phyloP scores from a whole-genome alignment of 64 coral and sea anemone genomes.

The Pocillopora verrucosa region DNA sequence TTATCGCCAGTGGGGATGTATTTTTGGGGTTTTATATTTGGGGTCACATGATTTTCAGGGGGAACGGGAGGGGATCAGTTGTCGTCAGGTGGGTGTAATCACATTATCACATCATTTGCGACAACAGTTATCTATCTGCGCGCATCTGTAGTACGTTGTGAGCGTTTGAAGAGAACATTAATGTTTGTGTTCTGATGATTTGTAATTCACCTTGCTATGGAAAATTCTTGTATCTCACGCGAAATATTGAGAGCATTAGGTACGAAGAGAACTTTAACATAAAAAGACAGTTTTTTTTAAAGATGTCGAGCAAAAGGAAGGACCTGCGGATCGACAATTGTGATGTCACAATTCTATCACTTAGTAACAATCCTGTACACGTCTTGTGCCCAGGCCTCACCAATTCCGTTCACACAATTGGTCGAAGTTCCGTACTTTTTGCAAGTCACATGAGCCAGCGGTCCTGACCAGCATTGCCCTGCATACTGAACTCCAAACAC shows the following conservation, averaged over 20 bases:
- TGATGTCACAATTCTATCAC: not conserved
- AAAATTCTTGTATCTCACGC: not conserved
- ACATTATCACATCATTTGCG: too few relatives aligned
- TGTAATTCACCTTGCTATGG: too few relatives aligned
- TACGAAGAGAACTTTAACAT: not conserved
- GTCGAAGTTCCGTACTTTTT: slow-evolving; percentile 32
- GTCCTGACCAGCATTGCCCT: slow-evolving; percentile 37
- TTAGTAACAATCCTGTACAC: slow-evolving; percentile 46
- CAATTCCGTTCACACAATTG: slow-evolving; percentile 31
- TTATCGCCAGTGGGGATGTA: too few relatives aligned
- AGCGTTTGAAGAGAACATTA: too few relatives aligned
- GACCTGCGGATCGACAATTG: not conserved
- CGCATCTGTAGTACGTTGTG: too few relatives aligned
- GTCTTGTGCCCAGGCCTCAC: slow-evolving; percentile 43
- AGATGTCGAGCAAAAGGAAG: not conserved
- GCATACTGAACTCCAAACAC: slow-evolving; percentile 47
- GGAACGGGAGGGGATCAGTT: too few relatives aligned
- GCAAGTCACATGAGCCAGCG: slow-evolving; percentile 39
- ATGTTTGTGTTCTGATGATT: too few relatives aligned
- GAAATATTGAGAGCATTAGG: not conserved
- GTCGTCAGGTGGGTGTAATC: too few relatives aligned
- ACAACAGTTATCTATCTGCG: too few relatives aligned
- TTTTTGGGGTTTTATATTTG: too few relatives aligned
- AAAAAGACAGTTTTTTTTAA: not conserved
- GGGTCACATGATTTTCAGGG: not conserved